Percentiles rank a stretch among this genome's conserved stretches.
These are phyloP conservation scores for Gortyna flavago DNA, from an alignment of 2,888 invertebrate genomes.

Conservation along the genomic window DNA sequence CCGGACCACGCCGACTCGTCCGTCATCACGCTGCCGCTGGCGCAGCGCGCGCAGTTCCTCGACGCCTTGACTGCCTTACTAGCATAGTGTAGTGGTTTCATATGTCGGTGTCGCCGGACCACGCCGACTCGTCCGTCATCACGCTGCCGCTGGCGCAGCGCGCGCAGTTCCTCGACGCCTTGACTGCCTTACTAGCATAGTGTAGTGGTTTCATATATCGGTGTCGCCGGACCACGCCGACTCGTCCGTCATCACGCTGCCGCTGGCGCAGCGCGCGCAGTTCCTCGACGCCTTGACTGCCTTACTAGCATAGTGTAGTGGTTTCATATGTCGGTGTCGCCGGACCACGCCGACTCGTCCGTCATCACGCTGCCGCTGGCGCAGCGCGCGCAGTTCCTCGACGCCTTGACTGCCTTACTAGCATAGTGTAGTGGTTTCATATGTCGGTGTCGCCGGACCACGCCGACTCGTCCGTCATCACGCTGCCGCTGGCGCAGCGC, in stretches of 20 bases:
- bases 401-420: constrained; percentile 94
- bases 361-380: constrained; percentile 94
- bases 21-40: constrained; percentile 94
- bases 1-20: constrained; percentile 96
- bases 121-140: constrained; percentile 95
- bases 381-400: constrained; percentile 96
- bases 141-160: constrained; percentile 94
- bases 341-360: constrained; percentile 95
- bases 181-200: constrained; percentile 92
- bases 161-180: constrained; percentile 96
- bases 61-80: constrained; percentile 95
- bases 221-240: constrained; percentile 93
- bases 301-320: constrained; percentile 86
- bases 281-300: constrained; percentile 97
- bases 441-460: constrained; percentile 77
- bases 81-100: constrained; percentile 66
- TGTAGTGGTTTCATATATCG: rapidly evolving
- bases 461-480: constrained; percentile 95
- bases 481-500: constrained; percentile 94
- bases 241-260: constrained; percentile 94
- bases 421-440: constrained; percentile 66
- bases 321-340: background rate
- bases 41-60: constrained; percentile 95
- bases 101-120: constrained; percentile 68
- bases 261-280: constrained; percentile 94